Percentiles rank a stretch among this genome's conserved stretches.
Conservation (phyloP, 2,113 vertebrate species). For the Heterotilapia buettikoferi region DNA sequence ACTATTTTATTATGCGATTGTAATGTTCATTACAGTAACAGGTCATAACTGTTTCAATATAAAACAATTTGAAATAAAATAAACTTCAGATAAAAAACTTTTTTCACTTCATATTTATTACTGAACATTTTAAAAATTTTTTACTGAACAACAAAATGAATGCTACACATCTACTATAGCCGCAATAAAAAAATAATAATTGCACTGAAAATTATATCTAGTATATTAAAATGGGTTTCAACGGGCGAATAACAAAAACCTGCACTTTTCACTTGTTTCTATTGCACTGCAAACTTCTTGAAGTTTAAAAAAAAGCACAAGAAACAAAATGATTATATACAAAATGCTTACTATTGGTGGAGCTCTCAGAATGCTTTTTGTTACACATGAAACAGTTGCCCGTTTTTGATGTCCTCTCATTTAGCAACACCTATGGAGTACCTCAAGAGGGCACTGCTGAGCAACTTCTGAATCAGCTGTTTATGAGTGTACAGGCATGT, state of each 20-base stretch:
- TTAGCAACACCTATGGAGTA: not conserved
- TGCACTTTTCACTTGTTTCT: not conserved
- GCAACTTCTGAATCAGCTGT: not conserved
- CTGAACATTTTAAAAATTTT: not conserved
- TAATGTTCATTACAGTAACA: no score
- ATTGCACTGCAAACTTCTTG: not conserved
- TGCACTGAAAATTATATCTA: not conserved
- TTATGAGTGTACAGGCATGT: not conserved
- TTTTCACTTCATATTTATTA: not conserved
- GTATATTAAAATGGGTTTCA: not conserved
- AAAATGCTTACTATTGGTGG: not conserved
- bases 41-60: not conserved
- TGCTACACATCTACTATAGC: not conserved
- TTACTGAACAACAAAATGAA: not conserved
- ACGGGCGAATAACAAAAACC: not conserved
- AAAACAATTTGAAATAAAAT: not conserved
- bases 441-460: constrained; percentile 14
- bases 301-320: not conserved
- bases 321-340: not conserved
- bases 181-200: not conserved
- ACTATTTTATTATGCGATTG: not conserved
- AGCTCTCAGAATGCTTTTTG: not conserved
- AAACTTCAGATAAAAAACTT: not conserved
- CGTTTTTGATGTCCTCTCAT: not conserved
- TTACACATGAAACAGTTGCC: not conserved